Conservation (phyloP, 2,888 invertebrate genomes). For the Himalopsyche tibetana region DNA sequence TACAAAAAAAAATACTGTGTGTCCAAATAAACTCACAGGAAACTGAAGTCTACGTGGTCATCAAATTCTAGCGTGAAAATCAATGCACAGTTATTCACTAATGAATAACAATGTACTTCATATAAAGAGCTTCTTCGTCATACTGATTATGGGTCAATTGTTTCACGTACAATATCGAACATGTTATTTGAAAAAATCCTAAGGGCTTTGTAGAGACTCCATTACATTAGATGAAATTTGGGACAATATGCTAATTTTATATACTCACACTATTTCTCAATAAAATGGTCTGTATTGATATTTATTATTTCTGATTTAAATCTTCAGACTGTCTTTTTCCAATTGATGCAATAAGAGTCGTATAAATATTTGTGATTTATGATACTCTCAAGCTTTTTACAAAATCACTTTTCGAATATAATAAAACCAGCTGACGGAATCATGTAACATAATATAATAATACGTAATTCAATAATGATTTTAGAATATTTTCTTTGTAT, state of each 20-base stretch:
- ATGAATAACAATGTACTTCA: slow-evolving; percentile 3
- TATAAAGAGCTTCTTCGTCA: background rate
- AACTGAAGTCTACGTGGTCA: slow-evolving; percentile 52
- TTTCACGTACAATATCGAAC: slow-evolving; percentile 52
- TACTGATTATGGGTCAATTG: slow-evolving; percentile 57
- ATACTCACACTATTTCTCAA: too few species aligned
- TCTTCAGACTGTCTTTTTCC: too few species aligned
- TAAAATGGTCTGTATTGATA: too few species aligned
- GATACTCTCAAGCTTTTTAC: too few species aligned
- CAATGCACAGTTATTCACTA: background rate
- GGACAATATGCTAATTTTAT: background rate
- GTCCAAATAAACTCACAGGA: slow-evolving; percentile 50
- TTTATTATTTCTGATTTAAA: too few species aligned
- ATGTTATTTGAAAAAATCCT: slow-evolving; percentile 23
- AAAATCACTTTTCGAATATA: too few species aligned
- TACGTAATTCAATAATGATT: too few species aligned
- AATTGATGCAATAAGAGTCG: too few species aligned
- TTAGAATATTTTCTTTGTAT: too few species aligned
- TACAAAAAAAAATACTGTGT: background rate
- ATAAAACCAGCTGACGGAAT: too few species aligned
- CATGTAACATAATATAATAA: too few species aligned
- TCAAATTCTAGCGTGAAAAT: slow-evolving; percentile 17
- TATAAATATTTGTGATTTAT: too few species aligned
- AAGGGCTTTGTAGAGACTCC: slow-evolving; percentile 35
- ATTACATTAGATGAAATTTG: background rate